Evolutionary conservation across 2,797 vertebrate genomes (phyloP), one percentile per base, ranked within the genome.

Genomic region (Arnoldichthys spilopterus): DNA sequence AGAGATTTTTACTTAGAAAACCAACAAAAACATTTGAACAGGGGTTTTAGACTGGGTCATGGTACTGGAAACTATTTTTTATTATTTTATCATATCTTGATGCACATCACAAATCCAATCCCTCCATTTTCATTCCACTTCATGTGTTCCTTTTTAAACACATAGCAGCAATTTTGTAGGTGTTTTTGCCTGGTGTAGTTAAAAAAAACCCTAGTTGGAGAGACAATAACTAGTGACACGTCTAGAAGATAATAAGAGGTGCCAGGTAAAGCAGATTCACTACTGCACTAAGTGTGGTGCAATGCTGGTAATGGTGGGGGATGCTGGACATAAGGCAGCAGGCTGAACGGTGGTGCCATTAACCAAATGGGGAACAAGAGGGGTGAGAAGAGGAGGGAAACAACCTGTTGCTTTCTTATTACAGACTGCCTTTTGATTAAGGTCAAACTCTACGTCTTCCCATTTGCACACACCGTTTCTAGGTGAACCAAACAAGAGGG

Each of bases 361-460:
- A 22, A 51, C 61, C 77, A 79, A 79, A 79, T 79, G 77, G 70
- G 26, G 40, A 72, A 24, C 3, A 28, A 15, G 43, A 28, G 11
- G n/a, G 47, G 13, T 71, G 56, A 61, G 16, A 77, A 61, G 59
- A 26, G 59, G 45, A 24, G 75, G 6, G 45, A 54, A 63, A 72
- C 8, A 28, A 59, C 56, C 30, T 37, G 40, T 37, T 9, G 20
- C 45, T 47, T 56, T 32, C 47, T 43, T 67, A 15, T 45, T 6
- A 43, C 16, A 54, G 24, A 70, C 63, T 51, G 2, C 45, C 70
- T 32, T 79, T 58, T 73, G 47, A 64, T 64, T 28, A 45, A 30
- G 69, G 59, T 73, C 61, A 58, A 24, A 22, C 22, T 2, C n/a
- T 54, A 2, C 7, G 18, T 13, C 53, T 69, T 28, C 28, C 68